Conservation (phyloP, 2,888 invertebrate genomes). For the Himalopsyche anomala region DNA sequence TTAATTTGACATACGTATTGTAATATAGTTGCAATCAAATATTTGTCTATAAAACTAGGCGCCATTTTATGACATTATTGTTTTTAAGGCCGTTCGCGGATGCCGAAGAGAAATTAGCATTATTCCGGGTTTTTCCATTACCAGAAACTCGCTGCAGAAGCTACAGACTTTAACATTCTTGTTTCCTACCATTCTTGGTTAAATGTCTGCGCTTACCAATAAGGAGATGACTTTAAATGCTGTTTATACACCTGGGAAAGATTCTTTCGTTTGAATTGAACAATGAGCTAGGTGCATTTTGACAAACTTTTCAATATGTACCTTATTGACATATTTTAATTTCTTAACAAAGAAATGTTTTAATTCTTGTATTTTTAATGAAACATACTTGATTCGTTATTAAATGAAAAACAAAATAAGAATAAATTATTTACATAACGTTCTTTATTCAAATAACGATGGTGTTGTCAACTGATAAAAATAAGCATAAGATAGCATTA, state of each 20-base stretch:
- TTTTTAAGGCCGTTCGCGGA: constrained; percentile 14
- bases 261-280: background rate
- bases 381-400: no score
- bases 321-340: no score
- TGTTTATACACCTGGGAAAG: constrained; percentile 41
- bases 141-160: constrained; percentile 29
- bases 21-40: background rate
- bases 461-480: no score
- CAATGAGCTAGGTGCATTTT: background rate
- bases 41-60: background rate
- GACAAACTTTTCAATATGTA: no score
- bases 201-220: constrained; percentile 23
- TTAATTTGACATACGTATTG: no score
- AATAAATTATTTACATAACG: no score
- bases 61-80: constrained; percentile 10
- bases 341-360: no score
- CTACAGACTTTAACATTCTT: constrained; percentile 1
- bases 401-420: no score
- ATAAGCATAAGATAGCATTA: no score
- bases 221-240: constrained; percentile 36
- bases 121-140: constrained; percentile 25
- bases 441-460: no score
- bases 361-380: no score
- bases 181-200: constrained; percentile 37
- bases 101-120: constrained; percentile 31